Conservation (phyloP, 2,113 vertebrate species). For the Kryptolebias marmoratus region DNA sequence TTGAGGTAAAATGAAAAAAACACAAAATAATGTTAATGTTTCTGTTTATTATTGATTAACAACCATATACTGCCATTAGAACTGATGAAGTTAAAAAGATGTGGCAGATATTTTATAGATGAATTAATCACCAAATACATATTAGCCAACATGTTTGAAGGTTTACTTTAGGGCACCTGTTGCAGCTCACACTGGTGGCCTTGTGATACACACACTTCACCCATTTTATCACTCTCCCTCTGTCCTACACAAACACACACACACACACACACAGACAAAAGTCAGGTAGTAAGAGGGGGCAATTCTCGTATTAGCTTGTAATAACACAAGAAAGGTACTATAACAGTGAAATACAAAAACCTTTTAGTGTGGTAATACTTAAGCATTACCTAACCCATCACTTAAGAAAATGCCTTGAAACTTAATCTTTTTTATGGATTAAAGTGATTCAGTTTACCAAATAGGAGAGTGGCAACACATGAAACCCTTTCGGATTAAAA, state of each 20-base stretch:
- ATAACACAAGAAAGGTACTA: background rate
- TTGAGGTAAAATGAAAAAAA: background rate
- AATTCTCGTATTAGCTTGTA: background rate
- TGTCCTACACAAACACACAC: background rate
- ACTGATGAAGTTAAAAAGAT: too few relatives aligned
- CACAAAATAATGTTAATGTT: background rate
- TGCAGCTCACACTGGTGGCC: slow-evolving; percentile 62
- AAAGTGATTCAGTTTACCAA: too few relatives aligned
- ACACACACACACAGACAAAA: slow-evolving; percentile 9
- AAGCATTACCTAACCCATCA: too few relatives aligned
- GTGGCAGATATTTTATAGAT: background rate
- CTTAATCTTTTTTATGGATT: too few relatives aligned
- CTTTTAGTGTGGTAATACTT: background rate
- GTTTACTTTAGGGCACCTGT: slow-evolving; percentile 66
- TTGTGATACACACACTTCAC: slow-evolving; percentile 50
- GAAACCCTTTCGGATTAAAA: too few relatives aligned
- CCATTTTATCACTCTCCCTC: slow-evolving; percentile 1
- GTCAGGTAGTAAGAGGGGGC: background rate
- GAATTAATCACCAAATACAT: slow-evolving; percentile 1
- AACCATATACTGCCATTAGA: too few relatives aligned
- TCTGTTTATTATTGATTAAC: too few relatives aligned
- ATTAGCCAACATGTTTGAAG: background rate
- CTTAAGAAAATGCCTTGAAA: too few relatives aligned
- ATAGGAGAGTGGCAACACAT: too few relatives aligned
- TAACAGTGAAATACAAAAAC: background rate